Base-by-base conservation (phyloP, 1,140 invertebrate species). In the Solenopsis invicta region DNA sequence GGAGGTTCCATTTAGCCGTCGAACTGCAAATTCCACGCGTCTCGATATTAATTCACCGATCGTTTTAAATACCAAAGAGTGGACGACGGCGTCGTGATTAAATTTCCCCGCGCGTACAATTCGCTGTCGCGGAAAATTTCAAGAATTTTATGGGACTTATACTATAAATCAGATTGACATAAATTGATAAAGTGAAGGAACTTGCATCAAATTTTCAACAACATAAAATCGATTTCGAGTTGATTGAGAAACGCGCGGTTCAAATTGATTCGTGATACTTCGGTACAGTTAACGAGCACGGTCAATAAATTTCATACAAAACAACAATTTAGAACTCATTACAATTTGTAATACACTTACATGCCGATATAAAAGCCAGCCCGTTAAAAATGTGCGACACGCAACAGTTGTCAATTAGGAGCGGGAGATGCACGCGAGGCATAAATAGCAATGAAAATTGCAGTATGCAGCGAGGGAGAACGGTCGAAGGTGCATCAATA, bases 1-100 rank as follows among this genome's bases (percentile, higher is more conserved):
- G 16, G 24, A 62, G 45, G 56, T 75, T 84, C 59, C 69, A 84
- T 72, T 77, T 64, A 54, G n/a, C 16, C 24, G 62, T 82, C 77
- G 29, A 82, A 86, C 64, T 29, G 76, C 48, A 5, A 87, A 84
- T 89, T 89, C 77, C 88, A 21, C 12, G 52, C 5, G 48, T 16
- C 41, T 72, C 62, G 54, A 86, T 84, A 89, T 71, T 64, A 72
- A 89, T 86, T 71, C 37, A 6, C 37, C 75, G 45, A 54, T 52
- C 13, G n/a, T 52, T 37, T 56, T 21, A 85, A 89, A 89, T 89
- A 67, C 21, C 75, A 72, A 76, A 72, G 61, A 37, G 0, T 24
- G 10, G 21, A 16, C 37, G 69, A 86, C 62, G n/a, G 81, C 80
- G 62, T 29, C 61, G 29, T 12, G 74, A 72, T 82, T 37, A 62